Percentiles rank a stretch among this genome's conserved stretches.
phyloP scores from a whole-genome alignment of 2,888 invertebrate species.

The Argyresthia goedartella region DNA sequence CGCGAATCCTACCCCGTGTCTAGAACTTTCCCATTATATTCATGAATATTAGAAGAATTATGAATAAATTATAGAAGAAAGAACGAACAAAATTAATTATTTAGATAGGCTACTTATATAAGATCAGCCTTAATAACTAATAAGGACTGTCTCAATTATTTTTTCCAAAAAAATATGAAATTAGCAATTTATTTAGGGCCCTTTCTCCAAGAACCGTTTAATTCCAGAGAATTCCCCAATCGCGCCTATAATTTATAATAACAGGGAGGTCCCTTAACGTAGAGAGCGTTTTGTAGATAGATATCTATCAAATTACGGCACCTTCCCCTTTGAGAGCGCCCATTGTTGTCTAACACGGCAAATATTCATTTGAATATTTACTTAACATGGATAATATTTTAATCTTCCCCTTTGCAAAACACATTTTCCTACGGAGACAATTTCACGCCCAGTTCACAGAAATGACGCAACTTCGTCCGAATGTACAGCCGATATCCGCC shows the following conservation, averaged over 20 bases:
- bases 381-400: slow-evolving; percentile 74
- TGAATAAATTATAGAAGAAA: no score
- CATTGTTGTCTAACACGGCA: slow-evolving; percentile 71
- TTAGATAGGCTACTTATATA: no score
- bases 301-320: slow-evolving; percentile 67
- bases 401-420: slow-evolving; percentile 72
- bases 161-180: no score
- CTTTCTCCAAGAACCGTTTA: slow-evolving; percentile 38
- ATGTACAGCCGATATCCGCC: slow-evolving; percentile 33
- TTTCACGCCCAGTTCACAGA: slow-evolving; percentile 50
- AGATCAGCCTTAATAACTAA: no score
- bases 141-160: no score
- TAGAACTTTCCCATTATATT: no score
- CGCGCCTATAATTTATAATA: slow-evolving; percentile 67
- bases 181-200: no score
- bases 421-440: slow-evolving; percentile 71
- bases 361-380: slow-evolving; percentile 74
- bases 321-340: slow-evolving; percentile 46
- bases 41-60: no score
- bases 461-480: slow-evolving; percentile 39
- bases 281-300: slow-evolving; percentile 67
- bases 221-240: slow-evolving; percentile 57
- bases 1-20: no score
- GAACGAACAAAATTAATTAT: no score
- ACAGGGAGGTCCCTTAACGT: slow-evolving; percentile 62